Evolutionary conservation across 2,797 vertebrate species (phyloP), one percentile per base, ranked within the genome.

Genomic region (Xenentodon cancila): DNA sequence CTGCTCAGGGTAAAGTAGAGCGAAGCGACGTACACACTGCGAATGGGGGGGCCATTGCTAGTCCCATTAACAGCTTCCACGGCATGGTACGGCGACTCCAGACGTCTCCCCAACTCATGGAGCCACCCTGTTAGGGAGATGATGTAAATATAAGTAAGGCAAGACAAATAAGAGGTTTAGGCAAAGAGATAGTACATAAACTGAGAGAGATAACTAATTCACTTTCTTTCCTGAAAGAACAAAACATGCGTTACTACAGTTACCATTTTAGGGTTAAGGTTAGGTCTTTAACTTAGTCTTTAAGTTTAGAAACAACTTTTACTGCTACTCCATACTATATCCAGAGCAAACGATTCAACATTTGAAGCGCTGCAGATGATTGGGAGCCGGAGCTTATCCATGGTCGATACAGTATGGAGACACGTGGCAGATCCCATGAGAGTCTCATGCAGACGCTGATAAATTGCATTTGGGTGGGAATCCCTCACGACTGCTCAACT

Each of bases 1-100:
- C 97, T 98, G 94, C 96, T 99, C 64, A 99, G 96, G 15, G 97
- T 97, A 89, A 99, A 99, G 88, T 99, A 99, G 0, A 99, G 94
- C 0, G 97, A 96, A 17, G 97, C 96, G 18, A 99, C 94, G 76
- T 99, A 99, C 90, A 97, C 92, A 65, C 96, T 99, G 76, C 95
- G 94, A 77, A 99, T 93, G 1, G 96, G 88, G 0, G 96, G 97
- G n/a, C 96, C 90, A 3, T 72, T 88, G 70, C 62, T 21, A 5
- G 84, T 87, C 42, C 68, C 77, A 6, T 88, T 92, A 27, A 66
- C 53, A 9, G 55, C 59, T 19, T 22, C 85, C 7, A 88, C 47
- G 30, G 49, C 45, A 5, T 93, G 90, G 73, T 96, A 98, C 0
- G 97, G 97, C 22, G 95, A 94, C 78, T 99, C 97, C 79, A 99